Evolutionary conservation across 2,888 invertebrate species (phyloP), one percentile per base, ranked within the genome.

Genomic region (Pediacus dermestoides): DNA sequence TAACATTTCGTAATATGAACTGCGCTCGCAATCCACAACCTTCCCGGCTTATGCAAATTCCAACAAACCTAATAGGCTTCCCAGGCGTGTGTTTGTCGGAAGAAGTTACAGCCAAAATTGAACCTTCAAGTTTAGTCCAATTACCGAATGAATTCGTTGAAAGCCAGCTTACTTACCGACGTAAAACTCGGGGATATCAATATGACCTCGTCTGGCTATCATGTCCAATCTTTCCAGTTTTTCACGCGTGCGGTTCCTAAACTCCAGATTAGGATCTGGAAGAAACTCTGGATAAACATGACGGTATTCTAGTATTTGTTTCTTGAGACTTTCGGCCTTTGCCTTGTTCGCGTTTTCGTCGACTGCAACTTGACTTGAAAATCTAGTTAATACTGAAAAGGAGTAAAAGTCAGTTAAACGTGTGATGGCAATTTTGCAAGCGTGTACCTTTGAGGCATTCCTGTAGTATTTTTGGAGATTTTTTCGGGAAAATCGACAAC

Each of bases 121-220:
- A 88, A 8, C 95, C 88, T 87, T 61, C 15, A 72, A 46, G 10
- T 18, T 30, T n/a, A 33, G 16, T 18, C n/a, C n/a, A 4, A 18
- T 11, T 32, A 8, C 4, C 4, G 15, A 39, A 37, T 37, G 47
- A 71, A 70, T 74, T 69, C 8, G 21, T 18, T n/a, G n/a, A 7
- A 18, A 18, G 6, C n/a, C n/a, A n/a, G n/a, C n/a, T 9, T n/a
- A 68, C 81, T 67, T 66, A 86, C 89, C 97, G 58, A 96, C 95
- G 75, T 96, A 99, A 74, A 99, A 99, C 67, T 97, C 96, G 0
- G 99, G 97, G 48, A 99, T 85, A 62, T 89, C 85, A 46, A 99
- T 76, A 44, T 85, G 75, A 33, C 70, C 72, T 52, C 95, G 75
- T 39, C 99, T 75, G 40, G 82, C 80, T 16, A 97, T 63, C 97